phyloP scores from a whole-genome alignment of 2,888 invertebrate genomes.

The Malthinus seriepunctatus region DNA sequence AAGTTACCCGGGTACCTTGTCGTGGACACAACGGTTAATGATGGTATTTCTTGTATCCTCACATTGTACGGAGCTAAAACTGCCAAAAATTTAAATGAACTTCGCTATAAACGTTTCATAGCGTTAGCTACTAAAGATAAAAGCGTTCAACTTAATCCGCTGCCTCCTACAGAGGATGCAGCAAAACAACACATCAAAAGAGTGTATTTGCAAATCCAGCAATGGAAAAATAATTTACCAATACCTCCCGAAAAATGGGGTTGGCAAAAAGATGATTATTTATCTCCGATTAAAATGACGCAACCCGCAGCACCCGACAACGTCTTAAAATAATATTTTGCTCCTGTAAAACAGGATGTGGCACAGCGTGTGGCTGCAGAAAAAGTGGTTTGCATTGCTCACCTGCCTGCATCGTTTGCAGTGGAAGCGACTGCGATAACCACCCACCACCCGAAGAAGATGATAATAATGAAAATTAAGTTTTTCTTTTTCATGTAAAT shows the following conservation, averaged over 20 bases:
- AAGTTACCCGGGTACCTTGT: too few species aligned
- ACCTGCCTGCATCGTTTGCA: neutral
- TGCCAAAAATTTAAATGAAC: too few species aligned
- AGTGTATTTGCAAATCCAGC: slow-evolving; percentile 7
- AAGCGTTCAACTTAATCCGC: slow-evolving; percentile 19
- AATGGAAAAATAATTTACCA: slow-evolving; percentile 34
- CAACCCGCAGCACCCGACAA: neutral
- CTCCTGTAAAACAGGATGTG: neutral
- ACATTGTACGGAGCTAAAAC: slow-evolving; percentile 26
- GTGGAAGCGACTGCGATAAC: too few species aligned
- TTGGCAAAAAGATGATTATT: slow-evolving; percentile 3
- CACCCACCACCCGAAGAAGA: too few species aligned
- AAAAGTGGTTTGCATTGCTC: neutral
- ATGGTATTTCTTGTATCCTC: too few species aligned
- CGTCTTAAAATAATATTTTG: neutral
- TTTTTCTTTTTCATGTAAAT: too few species aligned
- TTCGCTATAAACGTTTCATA: slow-evolving; percentile 16
- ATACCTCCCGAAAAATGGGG: slow-evolving; percentile 16
- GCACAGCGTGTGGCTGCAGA: neutral
- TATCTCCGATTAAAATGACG: neutral
- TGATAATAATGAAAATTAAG: too few species aligned
- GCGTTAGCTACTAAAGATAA: slow-evolving; percentile 23
- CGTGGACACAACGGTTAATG: too few species aligned
- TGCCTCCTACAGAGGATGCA: slow-evolving; percentile 28
- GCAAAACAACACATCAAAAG: slow-evolving; percentile 17